These are phyloP conservation scores for Cichladusa arquata DNA, from an alignment of 2,113 vertebrate species.

Conservation along the genomic window DNA sequence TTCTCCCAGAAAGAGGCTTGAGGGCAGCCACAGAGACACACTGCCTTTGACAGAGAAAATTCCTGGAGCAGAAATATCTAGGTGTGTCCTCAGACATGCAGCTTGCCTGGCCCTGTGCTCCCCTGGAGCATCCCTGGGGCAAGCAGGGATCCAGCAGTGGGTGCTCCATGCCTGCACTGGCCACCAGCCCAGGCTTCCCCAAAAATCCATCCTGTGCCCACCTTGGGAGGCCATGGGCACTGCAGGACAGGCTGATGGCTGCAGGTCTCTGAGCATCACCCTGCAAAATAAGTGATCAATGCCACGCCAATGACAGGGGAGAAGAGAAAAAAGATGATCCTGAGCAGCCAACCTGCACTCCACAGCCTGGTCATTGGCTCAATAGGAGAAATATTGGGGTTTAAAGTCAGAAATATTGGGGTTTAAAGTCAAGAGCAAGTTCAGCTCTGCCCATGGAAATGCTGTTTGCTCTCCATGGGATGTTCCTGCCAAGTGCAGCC, in stretches of 20 bases:
- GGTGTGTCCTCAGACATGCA: accelerated
- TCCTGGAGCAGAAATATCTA: accelerated
- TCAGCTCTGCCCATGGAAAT: background rate
- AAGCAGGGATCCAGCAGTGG: accelerated
- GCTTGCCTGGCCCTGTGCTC: accelerated
- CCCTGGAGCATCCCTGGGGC: background rate
- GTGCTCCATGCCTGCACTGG: accelerated
- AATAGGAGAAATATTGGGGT: background rate
- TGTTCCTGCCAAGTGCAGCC: constrained; percentile 50
- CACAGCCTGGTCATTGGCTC: background rate
- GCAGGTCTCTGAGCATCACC: background rate
- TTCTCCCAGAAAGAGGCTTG: background rate
- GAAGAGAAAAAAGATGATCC: background rate
- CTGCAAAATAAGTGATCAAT: background rate
- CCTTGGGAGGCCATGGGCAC: accelerated
- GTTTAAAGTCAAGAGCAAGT: background rate
- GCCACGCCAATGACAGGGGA: background rate
- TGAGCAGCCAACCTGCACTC: background rate
- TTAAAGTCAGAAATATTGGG: background rate
- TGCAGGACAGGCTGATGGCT: background rate
- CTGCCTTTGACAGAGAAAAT: background rate
- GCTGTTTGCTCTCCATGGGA: background rate
- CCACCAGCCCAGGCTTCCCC: background rate
- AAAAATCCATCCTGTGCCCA: accelerated
- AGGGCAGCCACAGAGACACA: background rate